These are phyloP conservation scores for Conopomorpha cramerella DNA, from an alignment of 1,140 invertebrate species.

Conservation along the genomic window DNA sequence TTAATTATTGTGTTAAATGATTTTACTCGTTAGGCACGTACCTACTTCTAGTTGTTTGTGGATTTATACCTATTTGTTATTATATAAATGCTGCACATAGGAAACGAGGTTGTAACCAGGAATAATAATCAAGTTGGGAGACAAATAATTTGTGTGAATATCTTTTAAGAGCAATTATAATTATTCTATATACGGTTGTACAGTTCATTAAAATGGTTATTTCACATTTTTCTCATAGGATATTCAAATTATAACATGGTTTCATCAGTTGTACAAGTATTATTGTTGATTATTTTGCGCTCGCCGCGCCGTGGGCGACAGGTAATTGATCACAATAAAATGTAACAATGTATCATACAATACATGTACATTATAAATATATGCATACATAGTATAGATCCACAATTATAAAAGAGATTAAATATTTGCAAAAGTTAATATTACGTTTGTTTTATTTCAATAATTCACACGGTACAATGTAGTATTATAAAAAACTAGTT, in stretches of 20 bases:
- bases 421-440: conserved; percentile 63
- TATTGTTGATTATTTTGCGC: conserved; percentile 21
- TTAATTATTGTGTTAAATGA: conserved; percentile 12
- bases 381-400: conserved; percentile 45
- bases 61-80: too few species aligned
- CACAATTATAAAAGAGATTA: conserved; percentile 63
- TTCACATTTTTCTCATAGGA: conserved; percentile 16
- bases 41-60: conserved; percentile 19
- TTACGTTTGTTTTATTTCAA: conserved; percentile 32
- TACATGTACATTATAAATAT: conserved; percentile 62
- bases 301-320: conserved; percentile 20
- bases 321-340: conserved; percentile 32
- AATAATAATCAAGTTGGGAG: conserved; percentile 33
- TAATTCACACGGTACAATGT: too few species aligned
- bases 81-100: too few species aligned
- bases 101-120: conserved; percentile 53
- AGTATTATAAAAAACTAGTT: conserved; percentile 8
- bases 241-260: conserved; percentile 6
- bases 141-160: conserved; percentile 58
- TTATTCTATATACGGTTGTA: conserved; percentile 38
- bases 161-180: conserved; percentile 42
- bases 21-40: conserved; percentile 17
- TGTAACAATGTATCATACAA: conserved; percentile 60
- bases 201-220: conserved; percentile 16
- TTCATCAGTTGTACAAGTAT: conserved; percentile 16